phyloP scores from a whole-genome alignment of 1,140 invertebrate species.

The Hylyphantes graminicola region DNA sequence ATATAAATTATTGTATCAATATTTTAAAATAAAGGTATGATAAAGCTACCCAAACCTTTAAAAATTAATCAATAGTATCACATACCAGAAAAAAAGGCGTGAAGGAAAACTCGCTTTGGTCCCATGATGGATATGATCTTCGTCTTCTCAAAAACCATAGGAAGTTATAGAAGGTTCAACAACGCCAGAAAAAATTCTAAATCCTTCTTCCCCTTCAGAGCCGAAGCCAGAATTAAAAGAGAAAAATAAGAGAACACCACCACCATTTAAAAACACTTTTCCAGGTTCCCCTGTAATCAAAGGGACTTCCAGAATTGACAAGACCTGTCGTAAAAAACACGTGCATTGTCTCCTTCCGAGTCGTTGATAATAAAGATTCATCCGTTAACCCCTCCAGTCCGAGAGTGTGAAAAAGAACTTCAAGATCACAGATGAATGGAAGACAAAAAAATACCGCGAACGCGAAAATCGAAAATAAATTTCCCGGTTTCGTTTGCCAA shows the following conservation, averaged over 20 bases:
- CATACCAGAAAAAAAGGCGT: slow-evolving; percentile 51
- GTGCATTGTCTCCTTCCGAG: slow-evolving; percentile 2
- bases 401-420: background rate
- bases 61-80: background rate
- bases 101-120: slow-evolving; percentile 49
- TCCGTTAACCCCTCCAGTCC: background rate
- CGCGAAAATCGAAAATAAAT: background rate
- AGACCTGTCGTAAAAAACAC: slow-evolving; percentile 27
- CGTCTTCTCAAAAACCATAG: slow-evolving; percentile 43
- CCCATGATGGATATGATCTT: slow-evolving; percentile 45
- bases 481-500: slow-evolving; percentile 37
- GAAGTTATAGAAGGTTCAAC: background rate
- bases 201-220: background rate
- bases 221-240: background rate
- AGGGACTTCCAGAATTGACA: slow-evolving; percentile 3
- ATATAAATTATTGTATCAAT: too few relatives aligned
- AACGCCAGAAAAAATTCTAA: background rate
- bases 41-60: too few relatives aligned
- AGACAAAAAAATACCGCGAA: background rate
- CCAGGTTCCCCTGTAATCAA: background rate
- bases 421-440: slow-evolving; percentile 5
- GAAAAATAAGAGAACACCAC: background rate
- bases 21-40: too few relatives aligned
- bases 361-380: slow-evolving; percentile 28
- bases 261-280: slow-evolving; percentile 19